Evolutionary conservation across 92 coral and sea anemone species (phyloP).

Genomic region (Montipora capitata): DNA sequence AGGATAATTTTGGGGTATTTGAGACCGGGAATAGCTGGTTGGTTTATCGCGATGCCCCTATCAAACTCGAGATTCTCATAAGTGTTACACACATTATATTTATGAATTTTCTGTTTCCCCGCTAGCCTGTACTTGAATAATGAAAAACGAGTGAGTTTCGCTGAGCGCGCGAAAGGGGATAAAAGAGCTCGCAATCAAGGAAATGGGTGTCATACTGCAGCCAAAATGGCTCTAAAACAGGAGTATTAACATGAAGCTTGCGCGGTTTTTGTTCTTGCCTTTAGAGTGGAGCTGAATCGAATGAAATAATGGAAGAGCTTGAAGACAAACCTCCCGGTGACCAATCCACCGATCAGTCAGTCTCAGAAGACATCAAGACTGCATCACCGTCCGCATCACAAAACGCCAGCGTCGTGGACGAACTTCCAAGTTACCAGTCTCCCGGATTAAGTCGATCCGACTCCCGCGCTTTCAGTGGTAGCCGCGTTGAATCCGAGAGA

Average conservation of each 20-base stretch:
- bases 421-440: constrained; percentile 81
- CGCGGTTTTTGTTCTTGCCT: background rate
- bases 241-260: background rate
- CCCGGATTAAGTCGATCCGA: constrained; percentile 77
- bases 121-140: too few species aligned
- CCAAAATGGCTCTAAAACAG: background rate
- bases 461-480: constrained; percentile 83
- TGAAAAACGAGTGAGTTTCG: too few species aligned
- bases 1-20: too few species aligned
- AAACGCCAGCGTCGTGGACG: constrained; percentile 83
- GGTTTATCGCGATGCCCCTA: too few species aligned
- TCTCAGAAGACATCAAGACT: constrained; percentile 59
- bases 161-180: too few species aligned
- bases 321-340: constrained; percentile 55
- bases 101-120: too few species aligned
- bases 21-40: too few species aligned
- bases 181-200: too few species aligned
- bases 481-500: constrained; percentile 49
- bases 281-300: constrained; percentile 55
- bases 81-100: too few species aligned
- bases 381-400: constrained; percentile 58
- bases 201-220: too few species aligned
- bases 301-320: constrained; percentile 58
- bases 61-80: too few species aligned
- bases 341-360: constrained; percentile 56